Conservation (phyloP, 2,888 invertebrate genomes). For the Cheilosia scutellata region DNA sequence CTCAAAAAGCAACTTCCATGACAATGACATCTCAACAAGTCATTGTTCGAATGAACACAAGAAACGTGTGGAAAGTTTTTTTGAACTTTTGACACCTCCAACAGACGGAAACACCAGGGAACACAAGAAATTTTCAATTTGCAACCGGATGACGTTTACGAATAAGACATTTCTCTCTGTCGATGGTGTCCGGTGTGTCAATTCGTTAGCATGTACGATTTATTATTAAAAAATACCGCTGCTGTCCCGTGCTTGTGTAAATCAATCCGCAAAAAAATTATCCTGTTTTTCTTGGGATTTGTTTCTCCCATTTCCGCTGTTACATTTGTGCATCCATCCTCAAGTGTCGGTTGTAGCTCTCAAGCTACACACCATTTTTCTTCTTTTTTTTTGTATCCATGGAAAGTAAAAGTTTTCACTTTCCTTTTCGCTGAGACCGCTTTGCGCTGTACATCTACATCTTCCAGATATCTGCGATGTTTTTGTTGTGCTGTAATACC, state of each 20-base stretch:
- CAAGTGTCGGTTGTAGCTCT: neutral
- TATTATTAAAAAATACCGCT: slow-evolving; percentile 29
- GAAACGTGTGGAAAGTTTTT: slow-evolving; percentile 52
- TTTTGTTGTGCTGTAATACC: slow-evolving; percentile 73
- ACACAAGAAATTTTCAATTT: slow-evolving; percentile 30
- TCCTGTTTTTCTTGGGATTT: slow-evolving; percentile 23
- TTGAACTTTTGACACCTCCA: slow-evolving; percentile 53
- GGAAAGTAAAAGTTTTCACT: slow-evolving; percentile 75
- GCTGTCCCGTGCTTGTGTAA: slow-evolving; percentile 14
- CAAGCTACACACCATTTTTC: slow-evolving; percentile 6
- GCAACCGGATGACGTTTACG: slow-evolving; percentile 26
- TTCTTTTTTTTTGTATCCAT: slow-evolving; percentile 30
- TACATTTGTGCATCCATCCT: slow-evolving; percentile 43
- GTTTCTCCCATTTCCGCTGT: slow-evolving; percentile 64
- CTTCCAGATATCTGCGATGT: slow-evolving; percentile 53
- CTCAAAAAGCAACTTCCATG: slow-evolving; percentile 11
- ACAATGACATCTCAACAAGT: slow-evolving; percentile 54
- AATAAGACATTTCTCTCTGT: slow-evolving; percentile 26
- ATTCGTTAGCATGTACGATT: slow-evolving; percentile 32
- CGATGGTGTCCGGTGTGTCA: slow-evolving; percentile 39
- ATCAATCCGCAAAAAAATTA: slow-evolving; percentile 38
- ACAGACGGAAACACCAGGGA: slow-evolving; percentile 44
- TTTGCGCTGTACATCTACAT: slow-evolving; percentile 12
- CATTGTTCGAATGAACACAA: slow-evolving; percentile 35
- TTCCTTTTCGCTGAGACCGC: slow-evolving; percentile 66